These are phyloP conservation scores for Parascotia fuliginaria DNA, from an alignment of 2,888 invertebrate species.

Conservation along the genomic window DNA sequence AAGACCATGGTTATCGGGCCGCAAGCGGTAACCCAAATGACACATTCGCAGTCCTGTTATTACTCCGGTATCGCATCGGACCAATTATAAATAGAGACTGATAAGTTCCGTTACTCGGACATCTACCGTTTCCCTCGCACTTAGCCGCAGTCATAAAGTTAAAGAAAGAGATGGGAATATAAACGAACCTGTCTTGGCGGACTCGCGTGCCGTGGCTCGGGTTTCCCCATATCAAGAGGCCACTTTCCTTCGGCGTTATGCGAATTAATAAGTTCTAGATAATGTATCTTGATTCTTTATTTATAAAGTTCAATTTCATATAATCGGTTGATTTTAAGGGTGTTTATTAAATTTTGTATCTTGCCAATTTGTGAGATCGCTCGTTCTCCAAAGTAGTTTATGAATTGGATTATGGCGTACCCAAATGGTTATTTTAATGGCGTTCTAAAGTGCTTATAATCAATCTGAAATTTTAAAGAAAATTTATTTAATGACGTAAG, in stretches of 20 bases:
- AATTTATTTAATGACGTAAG: no score
- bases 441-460: background rate
- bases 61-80: conserved; percentile 61
- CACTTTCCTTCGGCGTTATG: conserved; percentile 61
- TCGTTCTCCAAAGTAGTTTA: conserved; percentile 25
- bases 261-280: conserved; percentile 41
- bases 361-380: conserved; percentile 45
- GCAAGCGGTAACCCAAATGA: conserved; percentile 51
- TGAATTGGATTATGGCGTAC: conserved; percentile 5
- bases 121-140: conserved; percentile 45
- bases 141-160: conserved; percentile 10
- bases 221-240: conserved; percentile 61
- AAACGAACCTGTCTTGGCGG: conserved; percentile 56
- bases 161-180: conserved; percentile 50
- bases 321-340: conserved; percentile 19
- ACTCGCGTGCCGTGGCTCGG: conserved; percentile 61
- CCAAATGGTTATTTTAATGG: conserved; percentile 2
- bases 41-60: conserved; percentile 60
- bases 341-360: conserved; percentile 35
- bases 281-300: conserved; percentile 28
- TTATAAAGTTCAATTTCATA: conserved; percentile 27
- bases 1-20: conserved; percentile 28
- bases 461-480: no score
- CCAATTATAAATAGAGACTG: conserved; percentile 76
- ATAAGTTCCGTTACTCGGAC: conserved; percentile 70